Base-by-base conservation (phyloP, 2,797 vertebrate species). In the Sebastes trivittatus region DNA sequence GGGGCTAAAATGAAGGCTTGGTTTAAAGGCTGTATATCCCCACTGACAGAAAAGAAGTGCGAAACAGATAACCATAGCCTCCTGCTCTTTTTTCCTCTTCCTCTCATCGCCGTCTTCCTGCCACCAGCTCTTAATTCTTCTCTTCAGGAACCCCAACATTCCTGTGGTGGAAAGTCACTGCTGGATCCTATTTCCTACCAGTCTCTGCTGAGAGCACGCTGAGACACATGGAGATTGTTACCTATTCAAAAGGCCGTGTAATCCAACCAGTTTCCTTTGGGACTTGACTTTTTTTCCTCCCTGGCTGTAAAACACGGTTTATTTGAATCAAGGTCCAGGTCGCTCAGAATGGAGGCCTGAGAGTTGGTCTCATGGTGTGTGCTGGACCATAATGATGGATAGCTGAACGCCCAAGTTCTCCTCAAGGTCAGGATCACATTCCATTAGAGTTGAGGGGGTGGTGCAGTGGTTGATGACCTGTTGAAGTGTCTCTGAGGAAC, bases 171-270 rank as follows among this genome's bases (percentile, higher is more conserved):
- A 85, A 86, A 89, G 82, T 93, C 89, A 92, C 85, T 84, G 81
- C 87, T 90, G 90, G 89, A 91, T 91, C 85, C 56, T 71, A 91
- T 94, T 94, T 92, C 80, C 81, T 77, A 52, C 79, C 78, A 80
- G 77, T 71, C 83, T 83, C 68, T 49, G 75, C 81, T 56, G 80
- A 87, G 88, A 91, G 78, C 77, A 59, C 62, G 83, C 63, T 34
- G 71, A 92, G 87, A 87, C 92, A 94, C 87, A 93, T 92, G 91
- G 90, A 93, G 77, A 72, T 88, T 82, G 90, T 95, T 95, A 94
- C 85, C 76, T 73, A 76, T 83, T 93, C 85, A 88, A 91, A 88
- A 87, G 86, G 79, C 87, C 8, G 14, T 92, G 88, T 88, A 91
- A 95, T 91, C 81, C 72, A 60, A 78, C 73, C 60, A 69, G 66